phyloP scores from a whole-genome alignment of 2,113 vertebrate genomes.

The Pogonocichla stellata region DNA sequence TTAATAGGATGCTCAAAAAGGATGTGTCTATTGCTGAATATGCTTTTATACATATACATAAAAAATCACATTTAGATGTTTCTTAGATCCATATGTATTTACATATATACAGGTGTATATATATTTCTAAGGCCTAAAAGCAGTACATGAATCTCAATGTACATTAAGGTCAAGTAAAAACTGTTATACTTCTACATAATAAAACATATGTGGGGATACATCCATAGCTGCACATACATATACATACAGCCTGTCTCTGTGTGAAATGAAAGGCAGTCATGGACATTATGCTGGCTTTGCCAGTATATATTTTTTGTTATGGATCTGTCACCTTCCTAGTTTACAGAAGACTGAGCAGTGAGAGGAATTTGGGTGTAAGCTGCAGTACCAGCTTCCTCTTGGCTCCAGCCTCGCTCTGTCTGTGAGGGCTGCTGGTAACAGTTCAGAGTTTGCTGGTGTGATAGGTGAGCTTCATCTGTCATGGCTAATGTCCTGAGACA shows the following conservation, averaged over 20 bases:
- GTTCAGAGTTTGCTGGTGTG: slow-evolving; percentile 51
- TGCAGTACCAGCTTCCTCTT: neutral
- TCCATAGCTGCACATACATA: neutral
- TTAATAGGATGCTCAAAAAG: neutral
- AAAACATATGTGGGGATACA: neutral
- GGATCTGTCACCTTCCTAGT: neutral
- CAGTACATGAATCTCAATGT: neutral
- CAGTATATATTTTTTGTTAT: neutral
- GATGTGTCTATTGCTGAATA: neutral
- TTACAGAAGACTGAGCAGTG: neutral
- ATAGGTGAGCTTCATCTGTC: slow-evolving; percentile 74
- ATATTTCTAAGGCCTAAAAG: neutral
- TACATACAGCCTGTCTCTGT: neutral
- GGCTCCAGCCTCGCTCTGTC: slow-evolving; percentile 38
- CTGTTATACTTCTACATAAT: neutral
- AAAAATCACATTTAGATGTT: neutral
- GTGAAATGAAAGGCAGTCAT: neutral
- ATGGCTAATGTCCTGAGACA: slow-evolving; percentile 65
- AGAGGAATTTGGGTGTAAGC: slow-evolving; percentile 14
- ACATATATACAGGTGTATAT: neutral
- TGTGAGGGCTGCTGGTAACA: slow-evolving; percentile 41
- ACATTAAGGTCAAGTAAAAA: neutral
- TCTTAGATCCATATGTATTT: neutral
- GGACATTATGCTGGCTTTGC: fast-evolving
- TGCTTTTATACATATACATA: neutral